A percentile compares a stretch with the other conserved stretches of the same genome.
Evolutionary conservation across 2,888 invertebrate species (phyloP).

Genomic region (Dryadula phaetusa): DNA sequence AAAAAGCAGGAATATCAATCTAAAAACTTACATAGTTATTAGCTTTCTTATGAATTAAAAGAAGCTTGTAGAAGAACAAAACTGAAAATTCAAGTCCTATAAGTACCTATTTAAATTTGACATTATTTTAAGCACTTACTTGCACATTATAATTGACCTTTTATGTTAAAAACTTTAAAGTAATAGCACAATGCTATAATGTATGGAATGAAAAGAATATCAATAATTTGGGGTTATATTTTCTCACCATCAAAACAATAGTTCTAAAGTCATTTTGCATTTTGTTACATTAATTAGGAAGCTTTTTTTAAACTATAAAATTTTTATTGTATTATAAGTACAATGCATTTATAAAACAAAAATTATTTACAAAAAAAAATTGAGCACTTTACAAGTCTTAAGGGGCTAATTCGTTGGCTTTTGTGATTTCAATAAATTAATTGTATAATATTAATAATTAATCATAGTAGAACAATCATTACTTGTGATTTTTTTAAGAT

Average conservation of each 20-base stretch:
- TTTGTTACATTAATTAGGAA: neutral
- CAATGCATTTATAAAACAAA: neutral
- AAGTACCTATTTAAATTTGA: neutral
- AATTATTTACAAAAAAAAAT: too few species aligned
- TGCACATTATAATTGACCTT: neutral
- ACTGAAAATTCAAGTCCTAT: neutral
- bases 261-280: conserved; percentile 29
- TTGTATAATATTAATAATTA: too few species aligned
- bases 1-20: too few species aligned
- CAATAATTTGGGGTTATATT: conserved; percentile 49
- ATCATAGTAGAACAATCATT: too few species aligned
- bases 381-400: neutral
- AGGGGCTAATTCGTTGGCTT: too few species aligned
- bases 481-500: too few species aligned
- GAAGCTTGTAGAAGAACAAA: neutral
- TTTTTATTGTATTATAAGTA: neutral
- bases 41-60: neutral
- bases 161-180: neutral
- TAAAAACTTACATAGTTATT: neutral
- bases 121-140: neutral
- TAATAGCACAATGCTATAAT: conserved; percentile 13
- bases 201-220: conserved; percentile 20
- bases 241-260: conserved; percentile 52
- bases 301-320: neutral
- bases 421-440: too few species aligned